phyloP scores from a whole-genome alignment of 2,797 vertebrate species.

The Coregonus ussuriensis region DNA sequence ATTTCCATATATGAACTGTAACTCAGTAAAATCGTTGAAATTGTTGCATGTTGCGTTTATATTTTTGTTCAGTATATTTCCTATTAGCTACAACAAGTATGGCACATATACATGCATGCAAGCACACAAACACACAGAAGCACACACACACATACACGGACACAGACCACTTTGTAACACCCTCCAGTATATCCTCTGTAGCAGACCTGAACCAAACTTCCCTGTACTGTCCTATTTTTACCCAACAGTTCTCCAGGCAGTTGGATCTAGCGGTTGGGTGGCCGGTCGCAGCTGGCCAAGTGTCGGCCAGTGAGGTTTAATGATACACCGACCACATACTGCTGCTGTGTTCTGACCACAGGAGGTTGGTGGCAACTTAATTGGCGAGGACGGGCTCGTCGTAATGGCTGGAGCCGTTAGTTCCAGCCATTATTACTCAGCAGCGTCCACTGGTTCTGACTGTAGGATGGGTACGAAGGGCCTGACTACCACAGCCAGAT shows the following conservation, averaged over 20 bases:
- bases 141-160: not conserved
- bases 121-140: not conserved
- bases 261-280: not conserved
- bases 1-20: no score
- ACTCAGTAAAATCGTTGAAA: no score
- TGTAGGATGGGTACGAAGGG: not conserved
- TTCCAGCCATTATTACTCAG: no score
- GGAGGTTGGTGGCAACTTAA: not conserved
- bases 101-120: not conserved
- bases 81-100: not conserved
- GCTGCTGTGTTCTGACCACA: not conserved
- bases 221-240: not conserved
- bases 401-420: no score
- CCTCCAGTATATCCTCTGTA: not conserved
- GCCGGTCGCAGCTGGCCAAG: not conserved
- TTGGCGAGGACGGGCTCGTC: no score
- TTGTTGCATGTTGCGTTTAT: no score
- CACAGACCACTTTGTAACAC: not conserved
- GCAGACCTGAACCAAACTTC: not conserved
- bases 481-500: not conserved
- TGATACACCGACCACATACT: not conserved
- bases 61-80: not conserved
- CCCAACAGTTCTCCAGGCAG: not conserved
- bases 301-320: not conserved
- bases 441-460: not conserved